Evolutionary conservation across 2,888 invertebrate genomes (phyloP).

Genomic region (Calliopum simillimum): DNA sequence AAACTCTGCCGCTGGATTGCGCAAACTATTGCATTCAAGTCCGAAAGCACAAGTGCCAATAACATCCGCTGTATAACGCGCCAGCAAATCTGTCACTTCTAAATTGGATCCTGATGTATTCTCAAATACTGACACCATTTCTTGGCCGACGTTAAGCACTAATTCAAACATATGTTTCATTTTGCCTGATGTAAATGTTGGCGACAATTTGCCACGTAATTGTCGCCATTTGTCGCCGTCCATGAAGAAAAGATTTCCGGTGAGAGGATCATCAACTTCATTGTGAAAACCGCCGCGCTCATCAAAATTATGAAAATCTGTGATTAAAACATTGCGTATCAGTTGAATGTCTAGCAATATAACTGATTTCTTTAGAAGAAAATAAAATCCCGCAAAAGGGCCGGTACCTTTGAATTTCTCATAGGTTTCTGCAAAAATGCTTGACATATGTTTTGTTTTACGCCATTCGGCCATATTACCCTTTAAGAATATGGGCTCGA

Average conservation of each 20-base stretch:
- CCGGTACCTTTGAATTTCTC: constrained; percentile 48
- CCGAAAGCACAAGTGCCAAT: constrained; percentile 67
- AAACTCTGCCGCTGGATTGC: constrained; percentile 59
- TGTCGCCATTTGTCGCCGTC: constrained; percentile 64
- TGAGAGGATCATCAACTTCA: constrained; percentile 57
- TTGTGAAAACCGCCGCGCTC: constrained; percentile 56
- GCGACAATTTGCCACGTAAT: constrained; percentile 64
- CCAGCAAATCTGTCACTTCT: constrained; percentile 54
- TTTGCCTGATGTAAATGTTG: constrained; percentile 68
- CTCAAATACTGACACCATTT: constrained; percentile 35
- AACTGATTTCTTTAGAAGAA: constrained; percentile 47
- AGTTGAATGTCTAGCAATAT: constrained; percentile 51
- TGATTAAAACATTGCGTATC: constrained; percentile 47
- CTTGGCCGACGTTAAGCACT: constrained; percentile 50
- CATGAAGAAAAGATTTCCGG: constrained; percentile 55
- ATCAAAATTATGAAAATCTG: constrained; percentile 55
- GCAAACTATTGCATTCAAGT: constrained; percentile 63
- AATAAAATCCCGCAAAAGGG: constrained; percentile 54
- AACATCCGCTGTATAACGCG: constrained; percentile 67
- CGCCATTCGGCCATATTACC: constrained; percentile 40
- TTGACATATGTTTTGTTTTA: constrained; percentile 22
- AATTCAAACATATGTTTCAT: constrained; percentile 66
- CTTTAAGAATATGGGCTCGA: constrained; percentile 37
- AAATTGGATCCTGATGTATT: constrained; percentile 32
- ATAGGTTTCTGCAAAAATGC: constrained; percentile 46